These are phyloP conservation scores for Vimba vimba DNA, from an alignment of 2,113 vertebrate genomes.

Conservation along the genomic window DNA sequence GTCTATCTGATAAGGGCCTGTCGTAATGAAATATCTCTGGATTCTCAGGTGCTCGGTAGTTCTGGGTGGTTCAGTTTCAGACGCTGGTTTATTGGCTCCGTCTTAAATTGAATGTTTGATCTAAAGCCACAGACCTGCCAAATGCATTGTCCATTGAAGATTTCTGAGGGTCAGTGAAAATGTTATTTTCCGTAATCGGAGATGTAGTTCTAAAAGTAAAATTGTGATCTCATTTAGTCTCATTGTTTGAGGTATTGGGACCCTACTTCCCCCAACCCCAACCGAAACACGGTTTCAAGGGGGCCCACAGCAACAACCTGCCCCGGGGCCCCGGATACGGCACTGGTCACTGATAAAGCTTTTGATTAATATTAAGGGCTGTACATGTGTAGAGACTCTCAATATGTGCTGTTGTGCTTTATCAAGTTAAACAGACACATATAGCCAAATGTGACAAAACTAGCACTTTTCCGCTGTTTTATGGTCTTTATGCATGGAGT, in stretches of 20 bases:
- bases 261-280: too few relatives aligned
- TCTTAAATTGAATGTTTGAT: neutral
- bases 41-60: conserved; percentile 27
- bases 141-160: neutral
- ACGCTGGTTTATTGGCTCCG: neutral
- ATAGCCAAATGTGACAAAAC: conserved; percentile 12
- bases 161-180: conserved; percentile 1
- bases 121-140: neutral
- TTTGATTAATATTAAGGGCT: neutral
- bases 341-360: neutral
- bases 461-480: conserved; percentile 17
- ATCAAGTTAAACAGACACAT: conserved; percentile 1
- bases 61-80: conserved; percentile 21
- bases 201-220: neutral
- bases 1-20: conserved; percentile 26
- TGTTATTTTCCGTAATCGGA: neutral
- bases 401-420: neutral
- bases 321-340: too few relatives aligned
- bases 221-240: neutral
- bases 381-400: neutral
- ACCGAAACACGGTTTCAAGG: too few relatives aligned
- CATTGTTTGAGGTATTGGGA: too few relatives aligned
- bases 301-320: too few relatives aligned
- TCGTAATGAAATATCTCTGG: conserved; percentile 4
- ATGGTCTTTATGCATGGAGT: conserved; percentile 16